Base-by-base conservation (phyloP, 1,140 invertebrate genomes). In the Pogonognathellus flavescens region DNA sequence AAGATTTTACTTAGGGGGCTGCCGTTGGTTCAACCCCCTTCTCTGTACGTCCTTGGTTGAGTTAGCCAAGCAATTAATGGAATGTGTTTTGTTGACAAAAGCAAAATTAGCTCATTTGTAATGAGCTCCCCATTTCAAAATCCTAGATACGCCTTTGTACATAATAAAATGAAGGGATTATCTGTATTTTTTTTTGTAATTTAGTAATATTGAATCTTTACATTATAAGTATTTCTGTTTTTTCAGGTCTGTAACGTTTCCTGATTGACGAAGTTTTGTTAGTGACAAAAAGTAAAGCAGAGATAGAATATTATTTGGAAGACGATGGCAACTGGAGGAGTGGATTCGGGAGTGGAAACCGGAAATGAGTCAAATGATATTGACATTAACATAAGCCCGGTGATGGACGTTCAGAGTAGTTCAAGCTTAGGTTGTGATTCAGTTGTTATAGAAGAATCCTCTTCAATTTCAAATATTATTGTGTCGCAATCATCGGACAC, bases 341-440 rank as follows among this genome's bases (percentile, higher is more conserved):
- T 90, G 60, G 93, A 94, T 90, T 94, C 93, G 11, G 93, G 93
- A 82, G 93, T 94, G 3, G 93, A 94, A 86, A 94, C 93, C 55
- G 93, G 93, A 80, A 94, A 93, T 89, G 93, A 94, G 89, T 93
- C 93, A 89, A 93, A 93, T 90, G 92, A 93, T 89, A 80, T 86
- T 16, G 86, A 88, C 41, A 84, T 86, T 18, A 84, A 80, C 13
- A 82, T 87, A 6, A 82, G 70, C 49, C 70, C 41, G 0, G 70
- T 72, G 22, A 70, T 84, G 41, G 84, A 85, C 13, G 85, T 72
- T 20, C 53, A 72, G 25, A 85, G 85, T 41, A 82, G 80, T 59
- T n/a, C 1, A 72, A 53, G 18, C 14, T 81, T 82, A 20, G 31
- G 31, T 41, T 72, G 76, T 18, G 82, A 86, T 76, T 50, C 85